Conservation (phyloP, 1,140 invertebrate genomes). For the Drosophila sturtevanti region DNA sequence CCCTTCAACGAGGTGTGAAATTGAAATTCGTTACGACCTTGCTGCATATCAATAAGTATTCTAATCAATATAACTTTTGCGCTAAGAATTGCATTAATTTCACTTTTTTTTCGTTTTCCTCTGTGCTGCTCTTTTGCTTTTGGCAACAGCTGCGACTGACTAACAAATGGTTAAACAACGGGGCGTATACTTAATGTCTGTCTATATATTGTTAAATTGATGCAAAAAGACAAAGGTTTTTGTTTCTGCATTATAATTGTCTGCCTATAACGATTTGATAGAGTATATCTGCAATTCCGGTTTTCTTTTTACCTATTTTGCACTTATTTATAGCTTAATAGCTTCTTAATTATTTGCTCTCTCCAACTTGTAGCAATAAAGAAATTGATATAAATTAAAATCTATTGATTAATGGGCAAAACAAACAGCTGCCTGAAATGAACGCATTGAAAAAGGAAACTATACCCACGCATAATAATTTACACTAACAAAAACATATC, state of each 20-base stretch:
- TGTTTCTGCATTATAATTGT: too few relatives aligned
- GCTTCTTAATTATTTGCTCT: neutral
- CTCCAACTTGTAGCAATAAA: conserved; percentile 5
- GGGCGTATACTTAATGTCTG: conserved; percentile 24
- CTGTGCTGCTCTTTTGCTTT: neutral
- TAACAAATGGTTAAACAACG: conserved; percentile 11
- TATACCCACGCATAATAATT: neutral
- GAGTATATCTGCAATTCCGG: neutral
- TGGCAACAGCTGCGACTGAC: conserved; percentile 5
- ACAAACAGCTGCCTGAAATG: conserved; percentile 31
- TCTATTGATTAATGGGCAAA: conserved; percentile 49
- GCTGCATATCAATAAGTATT: conserved; percentile 51
- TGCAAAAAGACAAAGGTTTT: neutral
- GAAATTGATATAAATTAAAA: conserved; percentile 53
- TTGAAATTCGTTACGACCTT: conserved; percentile 57
- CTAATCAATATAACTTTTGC: conserved; percentile 28
- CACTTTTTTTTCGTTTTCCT: too few relatives aligned
- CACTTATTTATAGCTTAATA: conserved; percentile 5
- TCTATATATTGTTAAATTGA: neutral
- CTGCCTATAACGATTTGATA: too few relatives aligned
- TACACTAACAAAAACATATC: neutral
- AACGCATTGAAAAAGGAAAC: conserved; percentile 24
- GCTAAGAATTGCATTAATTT: conserved; percentile 24
- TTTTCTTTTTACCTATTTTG: neutral
- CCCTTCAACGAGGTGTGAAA: conserved; percentile 74